A percentile compares a stretch with the other conserved stretches of the same genome.
Evolutionary conservation across 2,113 vertebrate genomes (phyloP).

Genomic region (Sebastes schlegelii): DNA sequence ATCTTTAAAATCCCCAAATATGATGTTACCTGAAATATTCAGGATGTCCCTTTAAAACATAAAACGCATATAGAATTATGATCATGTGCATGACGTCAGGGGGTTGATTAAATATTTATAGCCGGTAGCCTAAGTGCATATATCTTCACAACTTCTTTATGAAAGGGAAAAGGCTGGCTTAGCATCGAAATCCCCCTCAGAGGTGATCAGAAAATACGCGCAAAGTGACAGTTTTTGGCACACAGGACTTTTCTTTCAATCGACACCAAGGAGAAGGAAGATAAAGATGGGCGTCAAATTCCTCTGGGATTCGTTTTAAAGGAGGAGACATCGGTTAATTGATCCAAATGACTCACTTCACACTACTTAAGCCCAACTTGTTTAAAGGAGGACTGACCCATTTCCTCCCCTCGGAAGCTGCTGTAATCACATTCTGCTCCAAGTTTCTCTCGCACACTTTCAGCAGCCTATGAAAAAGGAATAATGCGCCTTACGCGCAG

Average conservation of each 20-base stretch:
- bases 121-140: constrained; percentile 58
- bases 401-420: neutral
- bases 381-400: constrained; percentile 9
- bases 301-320: constrained; percentile 20
- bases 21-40: constrained; percentile 1
- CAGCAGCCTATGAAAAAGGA: constrained; percentile 50
- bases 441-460: constrained; percentile 47
- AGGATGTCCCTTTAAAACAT: constrained; percentile 70
- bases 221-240: constrained; percentile 24
- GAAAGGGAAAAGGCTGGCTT: constrained; percentile 63
- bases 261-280: constrained; percentile 9
- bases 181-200: constrained; percentile 31
- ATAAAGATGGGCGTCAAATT: constrained; percentile 15
- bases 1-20: neutral
- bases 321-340: neutral
- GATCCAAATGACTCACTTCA: constrained; percentile 33
- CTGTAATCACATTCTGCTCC: constrained; percentile 15
- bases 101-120: constrained; percentile 87
- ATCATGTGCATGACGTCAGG: constrained; percentile 88
- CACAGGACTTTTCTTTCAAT: constrained; percentile 38
- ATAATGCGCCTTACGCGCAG: constrained; percentile 48
- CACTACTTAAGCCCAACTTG: constrained; percentile 47
- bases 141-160: constrained; percentile 76
- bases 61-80: constrained; percentile 71
- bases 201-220: constrained; percentile 29